Percentiles rank a stretch among this genome's conserved stretches.
These are phyloP conservation scores for Musca domestica DNA, from an alignment of 1,140 invertebrate genomes.

Conservation along the genomic window DNA sequence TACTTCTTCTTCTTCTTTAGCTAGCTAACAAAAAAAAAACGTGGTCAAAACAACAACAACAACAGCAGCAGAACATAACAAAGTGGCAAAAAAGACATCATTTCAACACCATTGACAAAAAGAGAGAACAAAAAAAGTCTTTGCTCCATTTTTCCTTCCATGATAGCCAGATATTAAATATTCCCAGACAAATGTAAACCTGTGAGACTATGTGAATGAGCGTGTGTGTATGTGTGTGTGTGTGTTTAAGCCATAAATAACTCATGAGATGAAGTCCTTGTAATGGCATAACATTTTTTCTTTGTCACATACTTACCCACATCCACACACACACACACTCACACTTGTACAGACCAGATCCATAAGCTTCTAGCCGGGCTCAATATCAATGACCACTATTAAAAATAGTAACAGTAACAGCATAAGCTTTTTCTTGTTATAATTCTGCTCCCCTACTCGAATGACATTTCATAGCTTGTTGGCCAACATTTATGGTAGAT, in stretches of 20 bases:
- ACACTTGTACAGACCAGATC: no score
- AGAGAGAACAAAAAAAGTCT: background rate
- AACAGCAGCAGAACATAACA: background rate
- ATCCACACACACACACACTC: no score
- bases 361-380: background rate
- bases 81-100: background rate
- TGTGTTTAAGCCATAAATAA: slow-evolving; percentile 16
- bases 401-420: slow-evolving; percentile 10
- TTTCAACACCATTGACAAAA: no score
- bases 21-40: no score
- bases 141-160: background rate
- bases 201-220: background rate
- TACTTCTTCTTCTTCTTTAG: no score
- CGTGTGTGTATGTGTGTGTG: background rate
- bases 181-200: background rate
- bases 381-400: slow-evolving; percentile 22
- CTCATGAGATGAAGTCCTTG: slow-evolving; percentile 20
- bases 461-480: no score
- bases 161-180: no score
- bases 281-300: slow-evolving; percentile 11
- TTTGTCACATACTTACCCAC: no score
- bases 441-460: background rate
- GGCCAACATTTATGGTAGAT: no score
- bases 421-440: slow-evolving; percentile 1
- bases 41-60: background rate